A percentile compares a stretch with the other conserved stretches of the same genome.
Evolutionary conservation across 2,888 invertebrate species (phyloP).

Genomic region (Sturmia bella): DNA sequence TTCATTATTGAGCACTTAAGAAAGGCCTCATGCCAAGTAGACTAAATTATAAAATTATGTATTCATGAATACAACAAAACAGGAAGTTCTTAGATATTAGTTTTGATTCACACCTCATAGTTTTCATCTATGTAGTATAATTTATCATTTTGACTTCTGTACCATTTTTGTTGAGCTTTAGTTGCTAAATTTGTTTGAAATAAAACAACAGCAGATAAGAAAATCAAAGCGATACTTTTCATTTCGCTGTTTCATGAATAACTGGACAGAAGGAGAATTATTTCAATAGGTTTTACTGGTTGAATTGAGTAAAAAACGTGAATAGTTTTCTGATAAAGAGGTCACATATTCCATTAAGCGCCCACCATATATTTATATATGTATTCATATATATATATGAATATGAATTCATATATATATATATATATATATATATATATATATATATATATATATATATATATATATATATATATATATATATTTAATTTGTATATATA

Average conservation of each 20-base stretch:
- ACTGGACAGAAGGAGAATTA: background rate
- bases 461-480: background rate
- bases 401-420: background rate
- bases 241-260: background rate
- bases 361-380: too few relatives aligned
- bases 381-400: background rate
- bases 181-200: background rate
- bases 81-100: background rate
- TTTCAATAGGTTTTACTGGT: too few relatives aligned
- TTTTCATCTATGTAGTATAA: constrained; percentile 46
- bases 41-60: constrained; percentile 4
- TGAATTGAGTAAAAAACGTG: background rate
- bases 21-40: constrained; percentile 49
- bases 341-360: too few relatives aligned
- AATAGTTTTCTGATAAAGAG: too few relatives aligned
- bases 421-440: background rate
- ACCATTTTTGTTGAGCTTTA: constrained; percentile 2
- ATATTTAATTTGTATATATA: too few relatives aligned
- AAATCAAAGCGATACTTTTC: constrained; percentile 3
- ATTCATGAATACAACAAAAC: background rate
- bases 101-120: constrained; percentile 24
- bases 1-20: constrained; percentile 37
- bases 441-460: background rate
- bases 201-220: background rate
- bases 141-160: constrained; percentile 22